Evolutionary conservation across 2,888 invertebrate genomes (phyloP), one percentile per base, ranked within the genome.

Genomic region (Melanophora roralis): DNA sequence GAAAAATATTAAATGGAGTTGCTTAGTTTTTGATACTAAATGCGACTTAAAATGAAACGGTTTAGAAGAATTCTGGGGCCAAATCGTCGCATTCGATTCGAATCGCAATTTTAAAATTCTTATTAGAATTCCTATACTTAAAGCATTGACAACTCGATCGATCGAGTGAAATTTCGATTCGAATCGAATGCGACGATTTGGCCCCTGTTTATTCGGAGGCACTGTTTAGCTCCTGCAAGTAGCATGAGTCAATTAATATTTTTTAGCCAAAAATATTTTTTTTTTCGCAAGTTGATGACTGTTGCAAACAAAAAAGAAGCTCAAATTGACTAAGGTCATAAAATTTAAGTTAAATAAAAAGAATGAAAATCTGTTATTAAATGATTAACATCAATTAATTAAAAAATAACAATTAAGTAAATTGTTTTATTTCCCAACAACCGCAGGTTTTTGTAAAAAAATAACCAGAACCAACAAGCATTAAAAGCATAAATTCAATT

Each of bases 341-440:
- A 19, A 45, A n/a, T 11, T 16, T 5, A 0, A 38, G 19, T 49
- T 59, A 38, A 69, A 59, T 40, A 27, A 51, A 19, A 49, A n/a
- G 11, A 11, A 59, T 14, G 12, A 34, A 16, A 21, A 14, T 14
- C 8, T 45, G 1, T 9, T 8, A 2, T 34, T 14, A 40, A 43
- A 43, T 27, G 45, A 55, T 51, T 7, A 64, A 78, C 73, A 74
- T 45, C 60, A 79, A 75, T 79, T 79, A 79, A 79, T 79, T 79
- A 67, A 79, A 73, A 75, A 79, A 75, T 75, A 79, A 71, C 75
- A 79, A 55, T 75, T 79, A 55, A n/a, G n/a, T n/a, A n/a, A 32
- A 72, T 21, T 43, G n/a, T 36, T 59, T 47, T 47, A 21, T 32
- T 45, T 23, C 7, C 21, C 34, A 47, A 62, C 55, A 47, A 69